Evolutionary conservation across 2,888 invertebrate genomes (phyloP).

Genomic region (Phytoseiulus persimilis): DNA sequence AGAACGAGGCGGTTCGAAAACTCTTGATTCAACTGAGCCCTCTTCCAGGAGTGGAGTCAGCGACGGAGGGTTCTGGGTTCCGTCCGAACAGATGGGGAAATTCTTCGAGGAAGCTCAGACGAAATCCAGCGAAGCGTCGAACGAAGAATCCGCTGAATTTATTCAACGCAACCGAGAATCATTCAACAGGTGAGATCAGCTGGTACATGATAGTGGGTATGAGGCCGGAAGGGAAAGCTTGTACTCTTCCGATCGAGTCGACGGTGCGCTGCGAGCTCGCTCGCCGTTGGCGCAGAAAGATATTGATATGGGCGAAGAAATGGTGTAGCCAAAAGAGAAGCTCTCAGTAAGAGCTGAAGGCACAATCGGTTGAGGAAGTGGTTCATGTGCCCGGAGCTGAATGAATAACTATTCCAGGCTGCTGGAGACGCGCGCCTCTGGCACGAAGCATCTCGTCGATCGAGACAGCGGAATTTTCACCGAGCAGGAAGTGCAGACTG

Average conservation of each 20-base stretch:
- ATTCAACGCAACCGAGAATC: conserved; percentile 42
- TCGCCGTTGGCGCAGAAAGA: too few relatives aligned
- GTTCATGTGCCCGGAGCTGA: neutral
- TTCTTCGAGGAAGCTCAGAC: conserved; percentile 42
- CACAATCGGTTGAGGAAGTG: too few relatives aligned
- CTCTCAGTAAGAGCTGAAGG: too few relatives aligned
- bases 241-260: neutral
- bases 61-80: neutral
- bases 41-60: neutral
- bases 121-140: conserved; percentile 40
- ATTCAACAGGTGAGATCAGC: conserved; percentile 40
- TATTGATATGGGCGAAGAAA: too few relatives aligned
- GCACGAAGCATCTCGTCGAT: conserved; percentile 12
- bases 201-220: too few relatives aligned
- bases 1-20: neutral
- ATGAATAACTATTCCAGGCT: neutral
- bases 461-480: conserved; percentile 30
- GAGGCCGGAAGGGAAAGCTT: too few relatives aligned
- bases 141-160: conserved; percentile 41
- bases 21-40: neutral
- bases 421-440: conserved; percentile 5
- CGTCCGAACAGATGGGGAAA: conserved; percentile 39
- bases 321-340: too few relatives aligned
- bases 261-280: neutral
- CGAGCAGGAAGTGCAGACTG: conserved; percentile 27